A percentile compares a stretch with the other conserved stretches of the same genome.
These are phyloP conservation scores for Bursaphelenchus okinawaensis DNA, from an alignment of 2,888 invertebrate genomes.

Conservation along the genomic window DNA sequence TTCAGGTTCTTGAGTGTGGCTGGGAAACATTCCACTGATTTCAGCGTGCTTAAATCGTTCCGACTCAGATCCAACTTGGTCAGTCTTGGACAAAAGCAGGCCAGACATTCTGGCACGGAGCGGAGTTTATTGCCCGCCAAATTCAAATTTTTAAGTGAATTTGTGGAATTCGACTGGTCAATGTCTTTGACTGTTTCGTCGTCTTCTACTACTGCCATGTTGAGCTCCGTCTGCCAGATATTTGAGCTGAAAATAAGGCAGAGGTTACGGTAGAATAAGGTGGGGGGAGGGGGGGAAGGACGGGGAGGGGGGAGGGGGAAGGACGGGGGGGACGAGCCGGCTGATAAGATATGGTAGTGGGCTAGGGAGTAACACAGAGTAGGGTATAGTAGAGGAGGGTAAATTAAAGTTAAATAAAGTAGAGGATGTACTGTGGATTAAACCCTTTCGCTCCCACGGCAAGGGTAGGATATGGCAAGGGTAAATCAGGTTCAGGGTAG, in stretches of 20 bases:
- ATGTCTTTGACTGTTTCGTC: constrained; percentile 30
- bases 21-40: constrained; percentile 83
- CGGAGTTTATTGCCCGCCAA: constrained; percentile 70
- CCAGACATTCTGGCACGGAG: constrained; percentile 77
- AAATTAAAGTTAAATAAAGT: no score
- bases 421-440: no score
- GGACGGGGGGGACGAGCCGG: no score
- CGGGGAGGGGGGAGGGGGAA: no score
- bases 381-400: no score
- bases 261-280: no score
- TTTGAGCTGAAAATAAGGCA: constrained; percentile 75
- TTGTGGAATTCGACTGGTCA: constrained; percentile 1
- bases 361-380: no score
- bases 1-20: constrained; percentile 82
- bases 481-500: no score
- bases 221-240: constrained; percentile 62
- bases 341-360: no score
- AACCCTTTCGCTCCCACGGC: no score
- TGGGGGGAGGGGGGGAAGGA: no score
- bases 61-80: constrained; percentile 83
- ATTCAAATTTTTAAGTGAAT: constrained; percentile 70
- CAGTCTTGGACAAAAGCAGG: constrained; percentile 81
- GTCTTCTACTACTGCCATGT: constrained; percentile 37
- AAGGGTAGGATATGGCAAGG: no score
- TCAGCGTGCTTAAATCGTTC: constrained; percentile 69